Conservation (phyloP, 2,113 vertebrate genomes). For the Pungitius pungitius region DNA sequence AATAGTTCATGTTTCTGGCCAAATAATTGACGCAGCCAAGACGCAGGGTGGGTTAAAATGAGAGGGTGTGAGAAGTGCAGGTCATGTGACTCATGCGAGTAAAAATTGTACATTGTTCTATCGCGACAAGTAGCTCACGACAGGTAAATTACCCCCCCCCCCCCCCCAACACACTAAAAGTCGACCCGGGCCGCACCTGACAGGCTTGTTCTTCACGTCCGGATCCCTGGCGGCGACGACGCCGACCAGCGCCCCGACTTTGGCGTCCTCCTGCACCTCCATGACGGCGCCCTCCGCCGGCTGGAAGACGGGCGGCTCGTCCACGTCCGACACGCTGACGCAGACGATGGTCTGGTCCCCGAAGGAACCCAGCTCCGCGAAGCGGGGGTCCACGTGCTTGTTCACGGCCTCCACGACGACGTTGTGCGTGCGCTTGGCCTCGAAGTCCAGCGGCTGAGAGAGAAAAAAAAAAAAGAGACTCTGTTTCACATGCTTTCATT, state of each 20-base stretch:
- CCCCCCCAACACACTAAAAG: neutral
- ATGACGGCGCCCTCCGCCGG: slow-evolving; percentile 84
- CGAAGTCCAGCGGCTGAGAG: slow-evolving; percentile 91
- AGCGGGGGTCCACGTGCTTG: slow-evolving; percentile 94
- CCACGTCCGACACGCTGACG: slow-evolving; percentile 89
- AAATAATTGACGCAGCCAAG: neutral
- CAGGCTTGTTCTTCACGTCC: slow-evolving; percentile 88
- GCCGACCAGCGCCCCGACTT: slow-evolving; percentile 89
- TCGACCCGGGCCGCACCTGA: slow-evolving; percentile 82
- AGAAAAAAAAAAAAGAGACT: neutral
- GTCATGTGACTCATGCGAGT: neutral
- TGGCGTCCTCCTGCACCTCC: slow-evolving; percentile 94
- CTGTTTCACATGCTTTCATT: neutral
- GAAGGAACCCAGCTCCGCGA: slow-evolving; percentile 92
- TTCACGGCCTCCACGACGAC: slow-evolving; percentile 96
- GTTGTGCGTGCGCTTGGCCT: slow-evolving; percentile 90
- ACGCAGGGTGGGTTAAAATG: neutral
- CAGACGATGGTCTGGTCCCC: slow-evolving; percentile 94
- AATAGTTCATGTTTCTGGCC: neutral
- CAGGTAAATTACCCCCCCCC: no score
- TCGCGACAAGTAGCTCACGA: neutral
- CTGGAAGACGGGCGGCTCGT: slow-evolving; percentile 92
- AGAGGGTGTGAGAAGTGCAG: neutral
- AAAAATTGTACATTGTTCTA: neutral
- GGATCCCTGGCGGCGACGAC: slow-evolving; percentile 92